Evolutionary conservation across 1,140 invertebrate species (phyloP).

Genomic region (Penaeus indicus): DNA sequence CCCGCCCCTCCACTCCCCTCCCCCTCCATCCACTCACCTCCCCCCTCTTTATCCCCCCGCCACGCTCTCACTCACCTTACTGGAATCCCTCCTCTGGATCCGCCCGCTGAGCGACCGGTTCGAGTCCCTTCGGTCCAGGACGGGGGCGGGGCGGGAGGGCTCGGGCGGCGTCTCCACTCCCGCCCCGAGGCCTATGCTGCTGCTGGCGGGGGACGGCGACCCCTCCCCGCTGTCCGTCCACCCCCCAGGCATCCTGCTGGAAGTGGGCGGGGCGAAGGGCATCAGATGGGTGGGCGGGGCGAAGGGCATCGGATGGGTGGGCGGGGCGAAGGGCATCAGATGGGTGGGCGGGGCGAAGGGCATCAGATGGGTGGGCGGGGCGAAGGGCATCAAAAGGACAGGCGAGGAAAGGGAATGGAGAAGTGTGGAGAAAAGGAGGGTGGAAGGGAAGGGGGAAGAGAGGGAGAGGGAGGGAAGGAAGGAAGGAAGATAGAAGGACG

Average conservation of each 20-base stretch:
- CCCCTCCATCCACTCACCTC: too few relatives aligned
- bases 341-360: neutral
- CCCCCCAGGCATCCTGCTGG: slow-evolving; percentile 30
- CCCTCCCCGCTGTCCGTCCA: slow-evolving; percentile 52
- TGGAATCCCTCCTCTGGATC: slow-evolving; percentile 45
- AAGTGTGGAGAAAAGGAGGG: neutral
- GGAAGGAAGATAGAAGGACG: neutral
- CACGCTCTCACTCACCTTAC: slow-evolving; percentile 32
- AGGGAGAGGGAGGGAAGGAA: too few relatives aligned
- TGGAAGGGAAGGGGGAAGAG: neutral
- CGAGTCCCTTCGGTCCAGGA: slow-evolving; percentile 57
- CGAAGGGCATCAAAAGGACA: neutral
- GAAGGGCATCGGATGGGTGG: neutral
- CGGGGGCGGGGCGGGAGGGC: slow-evolving; percentile 43
- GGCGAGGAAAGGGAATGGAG: too few relatives aligned
- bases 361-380: neutral
- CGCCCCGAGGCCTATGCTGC: slow-evolving; percentile 16
- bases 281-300: neutral
- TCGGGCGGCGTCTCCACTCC: slow-evolving; percentile 44
- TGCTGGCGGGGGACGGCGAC: slow-evolving; percentile 53
- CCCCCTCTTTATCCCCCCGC: neutral
- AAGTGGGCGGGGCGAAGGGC: neutral
- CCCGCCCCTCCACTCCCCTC: too few relatives aligned
- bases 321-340: neutral
- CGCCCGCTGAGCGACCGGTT: slow-evolving; percentile 48